Percentiles rank a stretch among this genome's conserved stretches.
These are phyloP conservation scores for Macroramphosus scolopax DNA, from an alignment of 2,797 vertebrate genomes.

Conservation along the genomic window DNA sequence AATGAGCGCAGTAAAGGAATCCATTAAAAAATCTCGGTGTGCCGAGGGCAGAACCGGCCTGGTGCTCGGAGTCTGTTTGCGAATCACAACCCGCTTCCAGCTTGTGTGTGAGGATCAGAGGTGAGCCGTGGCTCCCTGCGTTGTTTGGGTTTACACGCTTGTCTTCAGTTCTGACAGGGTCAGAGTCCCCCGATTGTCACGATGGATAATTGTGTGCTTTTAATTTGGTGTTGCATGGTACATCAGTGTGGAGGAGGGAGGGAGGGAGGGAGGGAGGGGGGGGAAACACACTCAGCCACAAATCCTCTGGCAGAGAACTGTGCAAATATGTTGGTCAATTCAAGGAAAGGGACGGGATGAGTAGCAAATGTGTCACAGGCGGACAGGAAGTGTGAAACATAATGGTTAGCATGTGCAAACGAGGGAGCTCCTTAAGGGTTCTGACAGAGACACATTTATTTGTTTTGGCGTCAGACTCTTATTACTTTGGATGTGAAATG, in stretches of 20 bases:
- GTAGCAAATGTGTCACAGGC: slow-evolving; percentile 18
- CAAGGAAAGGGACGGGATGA: slow-evolving; percentile 2
- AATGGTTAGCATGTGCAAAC: slow-evolving; percentile 21
- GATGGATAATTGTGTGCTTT: slow-evolving; percentile 56
- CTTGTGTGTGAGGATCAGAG: slow-evolving; percentile 23
- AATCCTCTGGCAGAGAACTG: too few relatives aligned
- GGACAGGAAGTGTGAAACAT: slow-evolving; percentile 31
- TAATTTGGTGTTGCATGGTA: slow-evolving; percentile 56
- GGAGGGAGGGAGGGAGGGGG: too few relatives aligned
- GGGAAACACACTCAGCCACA: slow-evolving; percentile 42
- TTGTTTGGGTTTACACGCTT: slow-evolving; percentile 45
- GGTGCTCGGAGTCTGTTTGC: not conserved
- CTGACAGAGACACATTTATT: slow-evolving; percentile 30
- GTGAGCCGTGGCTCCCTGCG: not conserved
- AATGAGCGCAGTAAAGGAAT: slow-evolving; percentile 39
- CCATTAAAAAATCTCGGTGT: slow-evolving; percentile 27
- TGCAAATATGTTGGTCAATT: slow-evolving; percentile 23
- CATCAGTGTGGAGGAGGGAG: not conserved
- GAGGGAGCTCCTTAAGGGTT: slow-evolving; percentile 16
- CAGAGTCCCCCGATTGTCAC: slow-evolving; percentile 38
- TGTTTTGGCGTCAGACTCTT: slow-evolving; percentile 34
- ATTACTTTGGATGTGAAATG: slow-evolving; percentile 41
- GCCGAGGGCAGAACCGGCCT: slow-evolving; percentile 5
- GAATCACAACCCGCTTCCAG: slow-evolving; percentile 18
- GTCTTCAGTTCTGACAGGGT: too few relatives aligned